A percentile compares a stretch with the other conserved stretches of the same genome.
Evolutionary conservation across 1,140 invertebrate genomes (phyloP).

Genomic region (Ctenoplectra terminalis): DNA sequence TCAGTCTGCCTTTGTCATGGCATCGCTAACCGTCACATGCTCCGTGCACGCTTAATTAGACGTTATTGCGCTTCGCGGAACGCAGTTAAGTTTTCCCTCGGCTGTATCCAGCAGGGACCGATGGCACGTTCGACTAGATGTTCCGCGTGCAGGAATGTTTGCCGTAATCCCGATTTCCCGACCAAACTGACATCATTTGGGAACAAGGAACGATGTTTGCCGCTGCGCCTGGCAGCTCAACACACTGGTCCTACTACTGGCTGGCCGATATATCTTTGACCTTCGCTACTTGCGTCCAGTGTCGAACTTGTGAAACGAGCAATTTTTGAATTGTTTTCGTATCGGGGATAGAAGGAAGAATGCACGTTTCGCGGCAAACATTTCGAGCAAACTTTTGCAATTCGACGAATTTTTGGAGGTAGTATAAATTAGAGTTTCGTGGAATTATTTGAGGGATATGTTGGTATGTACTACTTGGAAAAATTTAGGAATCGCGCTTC

Average conservation of each 20-base stretch:
- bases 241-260: neutral
- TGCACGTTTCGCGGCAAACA: too few relatives aligned
- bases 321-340: neutral
- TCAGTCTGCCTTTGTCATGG: conserved; percentile 28
- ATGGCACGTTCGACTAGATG: neutral
- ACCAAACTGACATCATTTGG: neutral
- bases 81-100: conserved; percentile 29
- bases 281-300: neutral
- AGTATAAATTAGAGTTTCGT: too few relatives aligned
- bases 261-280: neutral
- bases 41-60: conserved; percentile 50
- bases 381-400: too few relatives aligned
- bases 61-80: conserved; percentile 42
- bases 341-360: too few relatives aligned
- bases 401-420: too few relatives aligned
- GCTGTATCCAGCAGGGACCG: neutral
- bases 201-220: neutral
- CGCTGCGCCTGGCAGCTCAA: neutral
- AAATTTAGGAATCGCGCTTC: too few relatives aligned
- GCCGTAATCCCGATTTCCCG: conserved; percentile 16
- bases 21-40: conserved; percentile 31
- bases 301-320: neutral
- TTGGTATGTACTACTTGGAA: too few relatives aligned
- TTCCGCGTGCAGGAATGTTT: neutral
- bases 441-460: too few relatives aligned